Conservation (phyloP, 2,113 vertebrate species). For the Melanerpes formicivorus region DNA sequence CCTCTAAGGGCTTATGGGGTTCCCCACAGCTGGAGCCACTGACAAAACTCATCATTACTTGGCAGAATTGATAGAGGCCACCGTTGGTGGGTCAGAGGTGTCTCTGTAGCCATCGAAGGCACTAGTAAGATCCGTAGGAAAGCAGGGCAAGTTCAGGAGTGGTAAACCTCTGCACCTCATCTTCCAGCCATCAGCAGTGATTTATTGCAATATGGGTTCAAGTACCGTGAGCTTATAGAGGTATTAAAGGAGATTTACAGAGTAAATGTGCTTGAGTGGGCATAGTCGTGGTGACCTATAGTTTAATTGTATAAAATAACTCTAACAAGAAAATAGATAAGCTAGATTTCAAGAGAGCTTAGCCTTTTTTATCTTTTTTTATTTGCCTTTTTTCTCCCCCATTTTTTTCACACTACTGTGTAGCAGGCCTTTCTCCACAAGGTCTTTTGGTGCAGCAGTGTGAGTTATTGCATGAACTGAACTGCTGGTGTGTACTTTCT, state of each 20-base stretch:
- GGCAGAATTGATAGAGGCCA: background rate
- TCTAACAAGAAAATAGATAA: constrained; percentile 39
- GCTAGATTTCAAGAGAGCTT: background rate
- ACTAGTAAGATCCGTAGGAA: background rate
- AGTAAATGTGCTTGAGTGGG: constrained; percentile 30
- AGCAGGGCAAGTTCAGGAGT: background rate
- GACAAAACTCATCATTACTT: fast-evolving
- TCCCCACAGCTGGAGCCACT: fast-evolving
- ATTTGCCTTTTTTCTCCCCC: background rate
- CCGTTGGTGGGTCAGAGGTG: background rate
- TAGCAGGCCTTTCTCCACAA: background rate
- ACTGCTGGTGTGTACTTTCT: constrained; percentile 46
- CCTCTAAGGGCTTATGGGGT: background rate
- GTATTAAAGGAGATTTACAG: constrained; percentile 15
- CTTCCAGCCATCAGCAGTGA: background rate
- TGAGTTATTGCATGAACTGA: constrained; percentile 44
- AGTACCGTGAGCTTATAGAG: background rate
- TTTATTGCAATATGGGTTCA: background rate
- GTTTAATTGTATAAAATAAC: constrained; percentile 63
- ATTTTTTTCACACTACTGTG: background rate
- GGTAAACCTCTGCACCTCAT: background rate
- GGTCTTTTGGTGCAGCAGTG: background rate
- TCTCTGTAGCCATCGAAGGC: background rate
- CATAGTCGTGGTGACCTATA: constrained; percentile 18
- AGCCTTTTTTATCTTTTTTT: background rate